Evolutionary conservation across 2,113 vertebrate species (phyloP), one percentile per base, ranked within the genome.

Genomic region (Leucopsar rothschildi): DNA sequence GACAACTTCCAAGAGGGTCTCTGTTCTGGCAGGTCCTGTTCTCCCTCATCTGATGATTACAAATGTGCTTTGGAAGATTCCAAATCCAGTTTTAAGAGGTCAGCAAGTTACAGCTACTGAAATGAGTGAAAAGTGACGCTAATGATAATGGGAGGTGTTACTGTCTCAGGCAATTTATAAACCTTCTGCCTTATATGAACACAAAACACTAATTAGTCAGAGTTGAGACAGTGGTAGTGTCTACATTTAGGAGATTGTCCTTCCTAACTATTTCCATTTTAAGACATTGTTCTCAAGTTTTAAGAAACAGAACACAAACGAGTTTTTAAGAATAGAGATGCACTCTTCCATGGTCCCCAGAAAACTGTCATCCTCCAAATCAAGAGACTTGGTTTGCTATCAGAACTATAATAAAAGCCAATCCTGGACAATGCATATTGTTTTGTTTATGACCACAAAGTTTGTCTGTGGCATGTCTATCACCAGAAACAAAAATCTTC

Each of bases 351-450:
- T 5, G 5, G 42, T 69, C 31, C 71, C 59, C 37, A 47, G 57
- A 86, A 77, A 95, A 86, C 23, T 3, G 0, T 70, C 45, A 47
- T 19, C 23, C 49, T 82, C 82, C 65, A 64, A 90, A 90, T 69
- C 65, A 79, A 87, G 45, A 65, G 10, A 66, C 10, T 16, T 42
- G 13, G 15, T 70, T 83, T 66, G 40, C 55, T 81, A 55, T 33
- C 76, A 81, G 63, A 96, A 77, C 40, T 79, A 20, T 31, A 86
- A 90, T 81, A 95, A 93, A 96, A 96, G 29, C 75, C 59, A 86
- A n/a, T 45, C 55, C 63, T 63, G 56, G 35, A 93, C 72, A 91
- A 88, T 29, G 27, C 8, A 70, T 29, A 52, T 52, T 45, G 45
- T 56, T 92, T 63, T 76, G 45, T 60, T 89, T 61, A 55, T 15